Conservation (phyloP, 2,797 vertebrate genomes). For the Lacerta bilineata region DNA sequence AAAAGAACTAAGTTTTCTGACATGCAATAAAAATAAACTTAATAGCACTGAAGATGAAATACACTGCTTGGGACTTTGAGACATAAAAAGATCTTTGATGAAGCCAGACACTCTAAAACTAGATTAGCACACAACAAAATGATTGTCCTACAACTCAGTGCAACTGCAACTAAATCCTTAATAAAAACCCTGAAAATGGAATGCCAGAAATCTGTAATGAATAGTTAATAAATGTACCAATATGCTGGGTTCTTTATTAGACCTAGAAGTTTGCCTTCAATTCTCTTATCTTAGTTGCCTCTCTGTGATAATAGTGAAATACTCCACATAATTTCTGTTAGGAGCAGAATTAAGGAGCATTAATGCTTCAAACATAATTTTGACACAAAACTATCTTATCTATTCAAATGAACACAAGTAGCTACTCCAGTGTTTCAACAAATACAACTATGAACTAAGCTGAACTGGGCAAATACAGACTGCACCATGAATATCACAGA, state of each 20-base stretch:
- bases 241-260: constrained; percentile 26
- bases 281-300: not conserved
- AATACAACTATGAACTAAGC: not conserved
- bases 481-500: not conserved
- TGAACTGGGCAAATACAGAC: not conserved
- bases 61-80: constrained; percentile 51
- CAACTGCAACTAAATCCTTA: constrained; percentile 38
- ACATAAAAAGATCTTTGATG: constrained; percentile 71
- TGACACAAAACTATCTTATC: not conserved
- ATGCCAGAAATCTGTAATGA: constrained; percentile 31
- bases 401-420: not conserved
- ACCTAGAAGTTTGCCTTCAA: constrained; percentile 30
- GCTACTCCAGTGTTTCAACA: not conserved
- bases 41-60: constrained; percentile 65
- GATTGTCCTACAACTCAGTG: constrained; percentile 62
- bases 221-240: constrained; percentile 38
- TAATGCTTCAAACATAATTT: not conserved
- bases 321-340: not conserved
- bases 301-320: not conserved
- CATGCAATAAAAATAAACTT: constrained; percentile 67
- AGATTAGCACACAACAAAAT: constrained; percentile 65
- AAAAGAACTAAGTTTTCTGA: constrained; percentile 64
- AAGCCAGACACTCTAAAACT: constrained; percentile 60
- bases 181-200: constrained; percentile 57
- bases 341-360: not conserved